phyloP scores from a whole-genome alignment of 2,888 invertebrate genomes.

The Caenorhabditis imperialis region DNA sequence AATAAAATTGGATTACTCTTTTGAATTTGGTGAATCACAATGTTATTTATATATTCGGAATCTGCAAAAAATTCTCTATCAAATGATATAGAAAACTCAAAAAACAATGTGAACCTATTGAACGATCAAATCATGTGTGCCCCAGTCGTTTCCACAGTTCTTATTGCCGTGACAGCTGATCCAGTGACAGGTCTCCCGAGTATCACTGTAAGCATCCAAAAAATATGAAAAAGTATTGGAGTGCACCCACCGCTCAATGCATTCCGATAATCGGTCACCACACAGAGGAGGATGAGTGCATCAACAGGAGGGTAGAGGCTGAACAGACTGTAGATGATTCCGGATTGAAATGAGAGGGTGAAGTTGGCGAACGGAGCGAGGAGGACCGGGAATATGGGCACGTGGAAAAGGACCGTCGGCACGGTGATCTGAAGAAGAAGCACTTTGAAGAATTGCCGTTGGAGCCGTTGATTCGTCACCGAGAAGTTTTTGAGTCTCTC shows the following conservation, averaged over 20 bases:
- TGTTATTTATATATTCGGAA: too few relatives aligned
- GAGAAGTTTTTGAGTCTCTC: slow-evolving; percentile 16
- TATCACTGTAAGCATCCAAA: not conserved
- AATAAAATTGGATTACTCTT: too few relatives aligned
- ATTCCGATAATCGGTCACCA: slow-evolving; percentile 22
- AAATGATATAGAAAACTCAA: too few relatives aligned
- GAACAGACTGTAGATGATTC: slow-evolving; percentile 26
- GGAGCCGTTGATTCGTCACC: slow-evolving; percentile 13
- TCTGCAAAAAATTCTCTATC: too few relatives aligned
- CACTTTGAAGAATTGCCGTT: slow-evolving; percentile 27
- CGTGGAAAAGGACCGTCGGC: slow-evolving; percentile 25
- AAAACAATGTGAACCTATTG: too few relatives aligned
- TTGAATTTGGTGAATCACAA: too few relatives aligned
- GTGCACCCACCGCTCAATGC: slow-evolving; percentile 22
- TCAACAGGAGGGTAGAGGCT: slow-evolving; percentile 30
- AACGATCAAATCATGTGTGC: too few relatives aligned
- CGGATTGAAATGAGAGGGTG: slow-evolving; percentile 21
- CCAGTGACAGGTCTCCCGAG: not conserved
- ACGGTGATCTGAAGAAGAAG: slow-evolving; percentile 17
- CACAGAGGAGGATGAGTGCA: slow-evolving; percentile 11
- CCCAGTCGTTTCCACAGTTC: too few relatives aligned
- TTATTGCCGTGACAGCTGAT: not conserved
- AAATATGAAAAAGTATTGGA: not conserved
- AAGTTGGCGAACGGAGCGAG: slow-evolving; percentile 25
- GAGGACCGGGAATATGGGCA: slow-evolving; percentile 14